A percentile compares a stretch with the other conserved stretches of the same genome.
phyloP scores from a whole-genome alignment of 2,113 vertebrate genomes.

The Scalopus aquaticus region DNA sequence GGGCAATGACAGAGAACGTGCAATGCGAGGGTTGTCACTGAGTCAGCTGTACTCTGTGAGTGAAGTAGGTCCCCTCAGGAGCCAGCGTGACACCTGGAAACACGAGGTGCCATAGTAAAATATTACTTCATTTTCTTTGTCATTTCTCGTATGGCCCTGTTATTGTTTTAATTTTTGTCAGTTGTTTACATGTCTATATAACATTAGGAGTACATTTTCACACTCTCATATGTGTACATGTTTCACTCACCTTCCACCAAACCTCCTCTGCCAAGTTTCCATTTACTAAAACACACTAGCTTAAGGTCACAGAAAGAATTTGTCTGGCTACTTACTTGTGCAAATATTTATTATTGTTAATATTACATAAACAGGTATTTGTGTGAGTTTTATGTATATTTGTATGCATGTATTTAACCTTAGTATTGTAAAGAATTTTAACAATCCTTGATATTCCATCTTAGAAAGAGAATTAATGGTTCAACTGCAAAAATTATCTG shows the following conservation, averaged over 20 bases:
- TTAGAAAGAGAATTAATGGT: slow-evolving; percentile 31
- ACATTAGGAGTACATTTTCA: no score
- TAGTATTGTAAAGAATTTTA: neutral
- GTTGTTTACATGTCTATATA: no score
- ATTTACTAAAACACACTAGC: neutral
- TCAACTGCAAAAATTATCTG: neutral
- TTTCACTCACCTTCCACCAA: no score
- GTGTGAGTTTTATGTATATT: neutral
- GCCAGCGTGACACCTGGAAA: neutral
- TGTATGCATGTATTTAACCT: neutral
- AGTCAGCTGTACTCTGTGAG: neutral
- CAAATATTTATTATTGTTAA: neutral
- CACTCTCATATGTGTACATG: no score
- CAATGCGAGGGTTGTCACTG: neutral
- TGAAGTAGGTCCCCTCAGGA: neutral
- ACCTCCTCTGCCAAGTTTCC: neutral
- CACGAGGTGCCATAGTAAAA: neutral
- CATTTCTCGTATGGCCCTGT: neutral
- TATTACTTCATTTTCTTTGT: neutral
- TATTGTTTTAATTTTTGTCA: neutral
- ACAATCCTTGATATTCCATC: neutral
- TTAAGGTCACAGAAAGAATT: neutral
- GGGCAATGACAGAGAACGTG: neutral
- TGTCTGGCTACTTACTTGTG: slow-evolving; percentile 1
- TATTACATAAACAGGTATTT: neutral